A percentile compares a stretch with the other conserved stretches of the same genome.
phyloP scores from a whole-genome alignment of 2,113 vertebrate species.

The Hepsetus odoe region DNA sequence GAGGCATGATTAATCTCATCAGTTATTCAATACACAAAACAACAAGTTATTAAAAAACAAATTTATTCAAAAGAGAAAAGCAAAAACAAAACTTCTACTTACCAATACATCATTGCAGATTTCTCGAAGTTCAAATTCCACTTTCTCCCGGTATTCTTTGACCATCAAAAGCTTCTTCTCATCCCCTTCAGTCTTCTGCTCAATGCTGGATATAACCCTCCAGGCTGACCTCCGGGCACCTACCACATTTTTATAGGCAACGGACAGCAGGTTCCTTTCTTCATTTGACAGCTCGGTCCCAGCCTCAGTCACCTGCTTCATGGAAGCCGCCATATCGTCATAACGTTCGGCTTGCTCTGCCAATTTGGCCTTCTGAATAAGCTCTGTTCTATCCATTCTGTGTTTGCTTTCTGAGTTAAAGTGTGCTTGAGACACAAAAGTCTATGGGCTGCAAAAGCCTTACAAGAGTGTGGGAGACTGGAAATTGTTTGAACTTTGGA shows the following conservation, averaged over 20 bases:
- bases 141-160: conserved; percentile 89
- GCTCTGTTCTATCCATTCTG: conserved; percentile 89
- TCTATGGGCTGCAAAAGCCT: conserved; percentile 28
- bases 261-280: conserved; percentile 95
- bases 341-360: conserved; percentile 98
- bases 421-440: conserved; percentile 33
- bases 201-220: conserved; percentile 94
- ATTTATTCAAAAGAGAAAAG: neutral
- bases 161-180: conserved; percentile 89
- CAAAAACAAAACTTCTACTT: conserved; percentile 45
- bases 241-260: conserved; percentile 98
- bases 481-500: neutral
- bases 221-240: conserved; percentile 89
- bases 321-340: conserved; percentile 93
- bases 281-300: conserved; percentile 89
- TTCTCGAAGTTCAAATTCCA: conserved; percentile 87
- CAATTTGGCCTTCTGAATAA: conserved; percentile 95
- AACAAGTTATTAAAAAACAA: neutral
- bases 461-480: neutral
- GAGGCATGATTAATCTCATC: neutral
- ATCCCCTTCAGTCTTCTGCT: conserved; percentile 81
- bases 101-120: conserved; percentile 93
- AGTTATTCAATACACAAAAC: neutral
- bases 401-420: conserved; percentile 33
- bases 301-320: conserved; percentile 91